phyloP scores from a whole-genome alignment of 2,113 vertebrate genomes.

The Euleptes europaea region DNA sequence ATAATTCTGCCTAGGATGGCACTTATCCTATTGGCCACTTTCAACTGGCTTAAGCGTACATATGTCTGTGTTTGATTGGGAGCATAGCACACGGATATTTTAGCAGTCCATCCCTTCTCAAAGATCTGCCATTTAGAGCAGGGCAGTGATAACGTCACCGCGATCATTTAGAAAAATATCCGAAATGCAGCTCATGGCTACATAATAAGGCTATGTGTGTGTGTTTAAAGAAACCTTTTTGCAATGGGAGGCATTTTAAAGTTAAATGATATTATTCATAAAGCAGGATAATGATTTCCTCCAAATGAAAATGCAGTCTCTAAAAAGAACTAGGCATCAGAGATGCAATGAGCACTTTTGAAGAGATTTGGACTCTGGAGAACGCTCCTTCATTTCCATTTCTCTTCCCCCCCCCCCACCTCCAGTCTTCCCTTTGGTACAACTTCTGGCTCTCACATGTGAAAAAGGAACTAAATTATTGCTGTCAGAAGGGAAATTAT shows the following conservation, averaged over 20 bases:
- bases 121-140: constrained; percentile 51
- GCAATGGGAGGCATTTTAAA: constrained; percentile 29
- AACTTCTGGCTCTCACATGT: not conserved
- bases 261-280: constrained; percentile 51
- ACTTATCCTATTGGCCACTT: too few species aligned
- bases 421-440: not conserved
- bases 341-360: not conserved
- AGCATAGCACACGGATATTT: constrained; percentile 43
- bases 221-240: not conserved
- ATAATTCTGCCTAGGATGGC: too few species aligned
- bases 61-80: not conserved
- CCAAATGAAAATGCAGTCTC: constrained; percentile 23
- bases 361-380: constrained; percentile 11
- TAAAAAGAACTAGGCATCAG: not conserved
- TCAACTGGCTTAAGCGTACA: not conserved
- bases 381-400: not conserved
- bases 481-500: not conserved
- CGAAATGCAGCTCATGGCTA: constrained; percentile 16
- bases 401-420: not conserved
- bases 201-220: not conserved
- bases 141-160: constrained; percentile 50
- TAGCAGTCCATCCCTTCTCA: constrained; percentile 33
- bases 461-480: not conserved
- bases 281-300: constrained; percentile 12
- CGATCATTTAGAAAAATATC: constrained; percentile 44